Conservation (phyloP, 2,888 invertebrate species). For the Pegoplata infirma region DNA sequence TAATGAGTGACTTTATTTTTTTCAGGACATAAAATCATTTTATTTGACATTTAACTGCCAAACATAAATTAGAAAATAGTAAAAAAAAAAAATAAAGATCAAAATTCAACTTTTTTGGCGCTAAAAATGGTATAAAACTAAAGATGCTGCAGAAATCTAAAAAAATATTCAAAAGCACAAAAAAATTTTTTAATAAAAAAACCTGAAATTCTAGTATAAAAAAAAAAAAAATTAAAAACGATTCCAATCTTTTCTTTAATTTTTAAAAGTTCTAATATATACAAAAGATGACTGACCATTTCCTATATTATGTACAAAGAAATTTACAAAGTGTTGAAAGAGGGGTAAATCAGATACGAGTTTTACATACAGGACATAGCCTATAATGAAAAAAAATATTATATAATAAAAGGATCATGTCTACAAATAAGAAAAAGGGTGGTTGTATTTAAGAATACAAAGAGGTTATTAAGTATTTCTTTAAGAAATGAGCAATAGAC, state of each 20-base stretch:
- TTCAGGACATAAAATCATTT: not conserved
- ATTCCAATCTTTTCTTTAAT: not conserved
- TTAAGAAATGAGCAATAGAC: slow-evolving; percentile 34
- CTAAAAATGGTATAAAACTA: not conserved
- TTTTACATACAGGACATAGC: slow-evolving; percentile 35
- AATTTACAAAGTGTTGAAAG: slow-evolving; percentile 2
- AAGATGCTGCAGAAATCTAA: slow-evolving; percentile 17
- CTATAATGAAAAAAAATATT: not conserved
- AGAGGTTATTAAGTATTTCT: not conserved
- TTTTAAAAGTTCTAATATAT: not conserved
- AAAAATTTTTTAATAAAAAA: not conserved
- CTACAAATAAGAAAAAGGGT: not conserved
- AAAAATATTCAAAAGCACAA: slow-evolving; percentile 2
- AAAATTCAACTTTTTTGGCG: slow-evolving; percentile 14
- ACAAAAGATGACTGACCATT: slow-evolving; percentile 25
- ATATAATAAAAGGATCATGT: slow-evolving; percentile 14
- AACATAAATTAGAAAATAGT: slow-evolving; percentile 24
- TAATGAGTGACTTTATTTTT: slow-evolving; percentile 17
- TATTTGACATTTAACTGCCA: slow-evolving; percentile 35
- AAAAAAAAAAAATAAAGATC: not conserved
- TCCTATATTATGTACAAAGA: too few species aligned
- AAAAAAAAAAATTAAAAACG: not conserved
- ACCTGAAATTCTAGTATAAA: not conserved
- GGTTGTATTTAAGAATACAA: slow-evolving; percentile 4
- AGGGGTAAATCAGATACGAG: slow-evolving; percentile 8